Evolutionary conservation across 2,113 vertebrate genomes (phyloP).

Genomic region (Ochotona curzoniae): DNA sequence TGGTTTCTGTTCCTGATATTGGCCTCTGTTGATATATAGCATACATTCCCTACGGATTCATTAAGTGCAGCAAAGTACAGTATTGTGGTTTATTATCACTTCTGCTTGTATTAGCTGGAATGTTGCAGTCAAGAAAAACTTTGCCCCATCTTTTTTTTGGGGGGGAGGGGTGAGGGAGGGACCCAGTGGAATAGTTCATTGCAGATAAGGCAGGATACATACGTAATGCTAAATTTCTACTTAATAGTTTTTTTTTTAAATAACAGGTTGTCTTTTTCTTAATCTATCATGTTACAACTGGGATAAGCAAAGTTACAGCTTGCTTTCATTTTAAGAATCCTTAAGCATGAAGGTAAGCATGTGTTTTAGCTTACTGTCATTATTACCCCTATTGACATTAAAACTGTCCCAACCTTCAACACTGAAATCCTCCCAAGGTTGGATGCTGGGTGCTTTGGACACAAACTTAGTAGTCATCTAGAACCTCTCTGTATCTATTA

Average conservation of each 20-base stretch:
- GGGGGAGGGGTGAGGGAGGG: no score
- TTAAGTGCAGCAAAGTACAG: neutral
- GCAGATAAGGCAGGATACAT: neutral
- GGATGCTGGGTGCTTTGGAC: neutral
- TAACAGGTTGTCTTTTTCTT: neutral
- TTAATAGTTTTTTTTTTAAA: constrained; percentile 22
- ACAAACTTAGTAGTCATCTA: neutral
- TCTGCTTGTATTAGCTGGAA: neutral
- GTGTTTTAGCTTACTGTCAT: neutral
- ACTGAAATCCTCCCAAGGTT: neutral
- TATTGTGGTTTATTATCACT: neutral
- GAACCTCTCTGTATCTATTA: neutral
- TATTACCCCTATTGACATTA: neutral
- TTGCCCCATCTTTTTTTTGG: neutral
- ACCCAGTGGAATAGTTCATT: neutral
- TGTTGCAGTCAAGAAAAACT: constrained; percentile 21
- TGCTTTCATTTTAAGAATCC: neutral
- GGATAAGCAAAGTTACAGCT: neutral
- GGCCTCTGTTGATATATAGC: neutral
- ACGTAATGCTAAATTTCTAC: neutral
- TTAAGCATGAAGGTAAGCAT: neutral
- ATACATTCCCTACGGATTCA: neutral
- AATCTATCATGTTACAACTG: neutral
- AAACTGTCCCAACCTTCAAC: neutral
- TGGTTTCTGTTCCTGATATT: neutral